Evolutionary conservation across 2,888 invertebrate species (phyloP).

Genomic region (Archips crataeganus): DNA sequence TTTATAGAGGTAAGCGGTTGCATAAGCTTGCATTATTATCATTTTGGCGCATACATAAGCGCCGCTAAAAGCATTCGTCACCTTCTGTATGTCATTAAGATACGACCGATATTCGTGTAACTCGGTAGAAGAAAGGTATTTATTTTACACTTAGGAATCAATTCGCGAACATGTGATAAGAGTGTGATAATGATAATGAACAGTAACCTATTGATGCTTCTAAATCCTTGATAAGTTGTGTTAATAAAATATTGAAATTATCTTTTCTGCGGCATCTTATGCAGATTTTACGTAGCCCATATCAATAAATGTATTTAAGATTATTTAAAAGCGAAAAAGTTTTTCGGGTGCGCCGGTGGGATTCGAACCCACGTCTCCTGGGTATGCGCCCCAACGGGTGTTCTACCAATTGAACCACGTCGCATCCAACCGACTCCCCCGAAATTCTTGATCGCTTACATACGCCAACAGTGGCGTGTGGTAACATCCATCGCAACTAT

Average conservation of each 20-base stretch:
- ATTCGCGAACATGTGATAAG: constrained; percentile 14
- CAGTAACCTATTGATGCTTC: constrained; percentile 19
- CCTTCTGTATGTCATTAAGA: neutral
- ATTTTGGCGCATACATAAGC: neutral
- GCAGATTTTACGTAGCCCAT: too few species aligned
- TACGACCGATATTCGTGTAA: neutral
- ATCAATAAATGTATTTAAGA: too few species aligned
- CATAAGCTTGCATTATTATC: neutral
- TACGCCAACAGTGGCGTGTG: too few species aligned
- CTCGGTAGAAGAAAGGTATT: neutral
- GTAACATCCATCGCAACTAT: too few species aligned
- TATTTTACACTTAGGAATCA: neutral
- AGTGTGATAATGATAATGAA: constrained; percentile 23
- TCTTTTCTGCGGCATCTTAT: neutral
- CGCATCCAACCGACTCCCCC: too few species aligned
- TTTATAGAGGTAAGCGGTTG: neutral
- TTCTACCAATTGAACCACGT: too few species aligned
- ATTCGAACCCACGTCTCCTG: too few species aligned
- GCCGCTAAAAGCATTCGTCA: neutral
- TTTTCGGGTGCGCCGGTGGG: too few species aligned
- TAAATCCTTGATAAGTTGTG: neutral
- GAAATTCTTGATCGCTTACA: too few species aligned
- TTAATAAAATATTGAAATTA: constrained; percentile 6
- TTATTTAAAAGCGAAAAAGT: too few species aligned
- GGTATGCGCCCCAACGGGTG: too few species aligned